Conservation (phyloP, 2,888 invertebrate genomes). For the Matsumyia berberina region DNA sequence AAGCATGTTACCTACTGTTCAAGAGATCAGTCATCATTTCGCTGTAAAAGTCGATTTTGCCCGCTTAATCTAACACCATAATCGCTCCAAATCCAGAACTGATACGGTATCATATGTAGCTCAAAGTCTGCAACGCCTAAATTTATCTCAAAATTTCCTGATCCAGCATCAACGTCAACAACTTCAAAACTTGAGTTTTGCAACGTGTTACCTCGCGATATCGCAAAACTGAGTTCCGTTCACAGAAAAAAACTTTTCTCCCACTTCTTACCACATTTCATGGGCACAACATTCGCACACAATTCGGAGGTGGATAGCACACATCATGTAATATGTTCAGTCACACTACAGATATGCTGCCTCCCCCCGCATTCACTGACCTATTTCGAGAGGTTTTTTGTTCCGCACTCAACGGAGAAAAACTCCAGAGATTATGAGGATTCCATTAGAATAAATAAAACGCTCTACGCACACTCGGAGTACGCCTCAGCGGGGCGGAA, state of each 20-base stretch:
- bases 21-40: too few relatives aligned
- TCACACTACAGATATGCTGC: slow-evolving; percentile 22
- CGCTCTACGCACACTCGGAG: slow-evolving; percentile 53
- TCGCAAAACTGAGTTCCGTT: slow-evolving; percentile 22
- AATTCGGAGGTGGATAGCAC: slow-evolving; percentile 50
- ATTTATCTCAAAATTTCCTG: slow-evolving; percentile 24
- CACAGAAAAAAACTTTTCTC: slow-evolving; percentile 22
- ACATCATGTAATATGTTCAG: slow-evolving; percentile 1
- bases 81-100: too few relatives aligned
- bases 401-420: slow-evolving; percentile 15
- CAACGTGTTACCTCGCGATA: slow-evolving; percentile 52
- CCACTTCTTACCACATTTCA: slow-evolving; percentile 50
- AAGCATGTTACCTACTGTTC: too few relatives aligned
- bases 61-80: too few relatives aligned
- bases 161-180: slow-evolving; percentile 1
- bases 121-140: slow-evolving; percentile 2
- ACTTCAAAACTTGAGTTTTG: slow-evolving; percentile 21
- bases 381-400: slow-evolving; percentile 47
- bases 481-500: slow-evolving; percentile 43
- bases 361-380: slow-evolving; percentile 53
- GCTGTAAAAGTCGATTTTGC: too few relatives aligned
- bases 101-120: not conserved
- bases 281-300: slow-evolving; percentile 33
- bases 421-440: slow-evolving; percentile 23
- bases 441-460: slow-evolving; percentile 43